Percentiles rank a stretch among this genome's conserved stretches.
phyloP scores from a whole-genome alignment of 2,797 vertebrate genomes.

The Cuniculus paca region DNA sequence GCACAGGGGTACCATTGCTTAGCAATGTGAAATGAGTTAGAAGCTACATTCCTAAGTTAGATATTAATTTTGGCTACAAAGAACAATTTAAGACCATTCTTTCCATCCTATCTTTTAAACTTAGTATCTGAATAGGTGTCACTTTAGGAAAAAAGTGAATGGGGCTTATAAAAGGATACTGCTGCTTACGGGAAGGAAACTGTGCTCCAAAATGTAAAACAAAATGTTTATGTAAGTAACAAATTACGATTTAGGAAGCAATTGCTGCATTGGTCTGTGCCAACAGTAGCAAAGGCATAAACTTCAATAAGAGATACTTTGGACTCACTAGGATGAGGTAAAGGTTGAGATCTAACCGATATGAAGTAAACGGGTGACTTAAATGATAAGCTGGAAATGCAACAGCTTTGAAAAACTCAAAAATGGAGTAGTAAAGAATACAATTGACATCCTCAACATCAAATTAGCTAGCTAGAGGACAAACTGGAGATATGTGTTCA shows the following conservation, averaged over 20 bases:
- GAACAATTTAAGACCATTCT: background rate
- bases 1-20: background rate
- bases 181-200: background rate
- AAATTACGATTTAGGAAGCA: background rate
- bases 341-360: background rate
- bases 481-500: background rate
- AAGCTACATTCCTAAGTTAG: background rate
- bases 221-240: background rate
- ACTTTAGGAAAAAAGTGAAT: background rate
- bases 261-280: background rate
- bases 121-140: background rate
- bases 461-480: background rate
- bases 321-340: background rate
- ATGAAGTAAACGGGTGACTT: background rate
- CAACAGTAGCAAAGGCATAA: background rate
- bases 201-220: background rate
- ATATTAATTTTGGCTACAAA: slow-evolving; percentile 9
- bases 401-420: background rate
- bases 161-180: background rate
- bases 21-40: background rate
- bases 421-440: background rate
- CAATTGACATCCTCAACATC: background rate
- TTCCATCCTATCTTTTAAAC: background rate
- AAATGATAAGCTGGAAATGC: background rate
- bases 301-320: background rate